Conservation (phyloP, 2,797 vertebrate species). For the Syngnathus rostellatus region DNA sequence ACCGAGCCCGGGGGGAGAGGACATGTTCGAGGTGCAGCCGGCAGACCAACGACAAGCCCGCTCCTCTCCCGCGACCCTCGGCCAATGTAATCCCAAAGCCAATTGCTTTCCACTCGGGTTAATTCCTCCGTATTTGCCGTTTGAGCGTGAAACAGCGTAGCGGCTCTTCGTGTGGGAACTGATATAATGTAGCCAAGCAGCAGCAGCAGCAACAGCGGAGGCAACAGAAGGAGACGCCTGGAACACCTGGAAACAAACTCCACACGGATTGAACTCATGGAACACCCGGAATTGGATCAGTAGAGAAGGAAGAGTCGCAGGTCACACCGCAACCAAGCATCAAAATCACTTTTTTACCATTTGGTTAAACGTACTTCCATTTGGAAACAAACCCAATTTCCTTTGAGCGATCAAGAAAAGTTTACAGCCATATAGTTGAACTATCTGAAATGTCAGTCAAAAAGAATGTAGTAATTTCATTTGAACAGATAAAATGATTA, state of each 20-base stretch:
- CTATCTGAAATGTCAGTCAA: no score
- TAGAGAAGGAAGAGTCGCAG: not conserved
- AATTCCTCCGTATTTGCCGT: constrained; percentile 61
- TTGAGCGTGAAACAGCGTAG: constrained; percentile 46
- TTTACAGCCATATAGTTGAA: no score
- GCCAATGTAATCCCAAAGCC: constrained; percentile 56
- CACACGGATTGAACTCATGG: constrained; percentile 57
- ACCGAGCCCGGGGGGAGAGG: constrained; percentile 36
- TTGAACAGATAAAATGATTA: no score
- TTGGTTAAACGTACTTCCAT: no score
- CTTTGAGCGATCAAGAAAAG: no score
- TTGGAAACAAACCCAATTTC: no score
- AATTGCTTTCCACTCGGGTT: constrained; percentile 51
- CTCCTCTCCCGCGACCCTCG: constrained; percentile 37
- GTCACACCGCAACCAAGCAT: not conserved
- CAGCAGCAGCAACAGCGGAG: constrained; percentile 52
- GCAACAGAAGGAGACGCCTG: constrained; percentile 38
- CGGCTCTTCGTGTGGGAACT: constrained; percentile 65
- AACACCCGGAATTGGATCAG: constrained; percentile 63
- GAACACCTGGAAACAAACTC: constrained; percentile 63
- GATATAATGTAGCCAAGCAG: constrained; percentile 74
- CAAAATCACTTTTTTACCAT: no score
- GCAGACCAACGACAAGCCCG: constrained; percentile 19
- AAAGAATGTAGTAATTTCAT: no score
- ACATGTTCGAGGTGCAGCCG: constrained; percentile 14